A percentile compares a stretch with the other conserved stretches of the same genome.
phyloP scores from a whole-genome alignment of 2,113 vertebrate species.

The Urocitellus parryii region DNA sequence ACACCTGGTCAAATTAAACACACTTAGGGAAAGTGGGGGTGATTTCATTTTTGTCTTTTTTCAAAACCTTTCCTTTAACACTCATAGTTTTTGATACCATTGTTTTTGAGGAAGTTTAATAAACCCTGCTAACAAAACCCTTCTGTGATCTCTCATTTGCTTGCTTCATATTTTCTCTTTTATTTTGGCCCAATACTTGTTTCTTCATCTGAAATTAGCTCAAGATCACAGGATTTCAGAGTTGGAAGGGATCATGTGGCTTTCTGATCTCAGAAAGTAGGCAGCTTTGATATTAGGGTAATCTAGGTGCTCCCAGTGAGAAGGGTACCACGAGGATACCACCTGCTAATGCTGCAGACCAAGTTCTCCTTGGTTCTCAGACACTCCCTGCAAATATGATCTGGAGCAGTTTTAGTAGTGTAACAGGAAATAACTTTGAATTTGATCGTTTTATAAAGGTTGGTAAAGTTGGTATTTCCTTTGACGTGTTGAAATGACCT shows the following conservation, averaged over 20 bases:
- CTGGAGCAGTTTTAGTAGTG: slow-evolving; percentile 50
- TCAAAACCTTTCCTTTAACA: slow-evolving; percentile 21
- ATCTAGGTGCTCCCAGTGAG: background rate
- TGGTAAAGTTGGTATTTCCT: slow-evolving; percentile 53
- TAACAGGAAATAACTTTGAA: slow-evolving; percentile 20
- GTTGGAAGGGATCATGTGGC: background rate
- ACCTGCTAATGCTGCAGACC: background rate
- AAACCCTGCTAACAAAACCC: slow-evolving; percentile 33
- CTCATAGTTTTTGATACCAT: background rate
- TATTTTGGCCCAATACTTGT: slow-evolving; percentile 38
- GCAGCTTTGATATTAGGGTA: slow-evolving; percentile 33
- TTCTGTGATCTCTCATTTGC: background rate
- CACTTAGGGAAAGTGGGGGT: background rate
- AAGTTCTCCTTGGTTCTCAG: slow-evolving; percentile 35
- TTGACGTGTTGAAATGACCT: slow-evolving; percentile 24
- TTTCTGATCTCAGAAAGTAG: slow-evolving; percentile 30
- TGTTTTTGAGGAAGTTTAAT: slow-evolving; percentile 33
- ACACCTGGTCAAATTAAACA: background rate
- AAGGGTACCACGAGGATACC: background rate
- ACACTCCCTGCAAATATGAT: slow-evolving; percentile 14
- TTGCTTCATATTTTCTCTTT: slow-evolving; percentile 33
- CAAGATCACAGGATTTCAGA: slow-evolving; percentile 24
- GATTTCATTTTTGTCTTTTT: slow-evolving; percentile 21
- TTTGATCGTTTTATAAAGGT: slow-evolving; percentile 56
- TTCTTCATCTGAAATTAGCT: slow-evolving; percentile 58